A percentile compares a stretch with the other conserved stretches of the same genome.
Evolutionary conservation across 2,888 invertebrate genomes (phyloP).

Genomic region (Lacanobia wlatinum): DNA sequence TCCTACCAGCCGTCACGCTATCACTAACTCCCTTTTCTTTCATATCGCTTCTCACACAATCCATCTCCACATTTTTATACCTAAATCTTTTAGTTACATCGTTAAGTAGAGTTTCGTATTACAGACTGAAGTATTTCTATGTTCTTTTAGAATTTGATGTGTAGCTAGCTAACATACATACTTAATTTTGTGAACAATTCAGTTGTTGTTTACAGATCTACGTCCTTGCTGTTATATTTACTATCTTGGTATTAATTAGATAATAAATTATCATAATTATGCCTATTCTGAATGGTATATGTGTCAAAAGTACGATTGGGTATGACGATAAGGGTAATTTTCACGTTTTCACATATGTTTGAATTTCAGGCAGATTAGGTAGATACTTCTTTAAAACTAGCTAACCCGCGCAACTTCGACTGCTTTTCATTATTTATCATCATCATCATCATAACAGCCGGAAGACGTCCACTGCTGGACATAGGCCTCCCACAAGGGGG

Average conservation of each 20-base stretch:
- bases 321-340: slow-evolving; percentile 14
- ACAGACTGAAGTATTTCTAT: background rate
- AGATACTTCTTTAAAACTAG: no score
- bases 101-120: background rate
- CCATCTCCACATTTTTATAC: no score
- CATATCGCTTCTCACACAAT: no score
- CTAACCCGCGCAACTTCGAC: no score
- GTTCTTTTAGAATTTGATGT: background rate
- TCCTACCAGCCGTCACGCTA: no score
- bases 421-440: no score
- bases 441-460: no score
- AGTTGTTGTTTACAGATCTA: slow-evolving; percentile 1
- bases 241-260: slow-evolving; percentile 38
- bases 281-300: slow-evolving; percentile 11
- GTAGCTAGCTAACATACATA: background rate
- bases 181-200: background rate
- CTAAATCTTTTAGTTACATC: no score
- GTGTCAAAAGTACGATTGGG: slow-evolving; percentile 18
- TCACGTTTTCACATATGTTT: background rate
- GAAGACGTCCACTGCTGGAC: no score
- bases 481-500: no score
- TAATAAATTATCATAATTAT: slow-evolving; percentile 42
- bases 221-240: slow-evolving; percentile 2
- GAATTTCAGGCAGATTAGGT: background rate
- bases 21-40: no score